These are phyloP conservation scores for Perizoma affinitatum DNA, from an alignment of 2,888 invertebrate genomes.

Conservation along the genomic window DNA sequence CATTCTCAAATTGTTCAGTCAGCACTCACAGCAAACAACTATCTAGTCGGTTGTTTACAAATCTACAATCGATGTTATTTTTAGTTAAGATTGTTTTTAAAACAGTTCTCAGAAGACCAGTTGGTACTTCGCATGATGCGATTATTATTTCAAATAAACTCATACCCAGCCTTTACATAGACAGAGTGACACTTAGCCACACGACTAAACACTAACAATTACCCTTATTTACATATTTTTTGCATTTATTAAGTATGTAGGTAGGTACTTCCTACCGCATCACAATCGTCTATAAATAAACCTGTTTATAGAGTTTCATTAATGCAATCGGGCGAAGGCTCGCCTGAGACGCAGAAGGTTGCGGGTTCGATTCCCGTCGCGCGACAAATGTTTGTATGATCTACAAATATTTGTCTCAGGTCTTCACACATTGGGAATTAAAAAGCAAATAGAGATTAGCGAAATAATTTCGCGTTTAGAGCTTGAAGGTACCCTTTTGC, in stretches of 20 bases:
- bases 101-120: slow-evolving; percentile 29
- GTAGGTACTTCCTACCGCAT: slow-evolving; percentile 15
- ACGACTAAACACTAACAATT: slow-evolving; percentile 47
- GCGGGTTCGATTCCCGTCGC: too few relatives aligned
- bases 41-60: neutral
- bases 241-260: slow-evolving; percentile 15
- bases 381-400: too few relatives aligned
- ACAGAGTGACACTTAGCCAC: slow-evolving; percentile 40
- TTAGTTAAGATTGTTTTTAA: slow-evolving; percentile 14
- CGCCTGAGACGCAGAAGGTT: too few relatives aligned
- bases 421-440: too few relatives aligned
- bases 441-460: too few relatives aligned
- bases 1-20: too few relatives aligned
- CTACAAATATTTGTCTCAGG: too few relatives aligned
- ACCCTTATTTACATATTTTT: slow-evolving; percentile 36
- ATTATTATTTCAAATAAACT: slow-evolving; percentile 60
- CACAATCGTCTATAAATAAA: slow-evolving; percentile 24
- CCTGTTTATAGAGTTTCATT: slow-evolving; percentile 8
- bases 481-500: too few relatives aligned
- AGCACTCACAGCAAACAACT: neutral
- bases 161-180: slow-evolving; percentile 31
- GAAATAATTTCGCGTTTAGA: too few relatives aligned
- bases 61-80: slow-evolving; percentile 3
- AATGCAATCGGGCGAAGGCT: too few relatives aligned
- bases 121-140: slow-evolving; percentile 47